Base-by-base conservation (phyloP, 1,140 invertebrate species). In the Dryas iulia region DNA sequence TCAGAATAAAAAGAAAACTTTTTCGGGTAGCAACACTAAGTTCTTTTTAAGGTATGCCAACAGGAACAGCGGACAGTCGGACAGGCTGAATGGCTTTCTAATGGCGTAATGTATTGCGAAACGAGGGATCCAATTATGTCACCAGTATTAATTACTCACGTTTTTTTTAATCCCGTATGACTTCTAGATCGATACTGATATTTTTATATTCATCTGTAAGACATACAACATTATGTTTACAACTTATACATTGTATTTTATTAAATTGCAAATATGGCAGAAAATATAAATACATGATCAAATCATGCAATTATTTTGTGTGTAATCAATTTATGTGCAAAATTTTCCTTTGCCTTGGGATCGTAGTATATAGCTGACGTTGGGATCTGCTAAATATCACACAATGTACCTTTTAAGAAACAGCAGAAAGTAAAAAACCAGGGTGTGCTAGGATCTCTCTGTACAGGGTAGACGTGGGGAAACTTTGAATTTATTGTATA, bases 81-180 rank as follows among this genome's bases (percentile, higher is more conserved):
- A 21, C 39, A 47, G 70, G 70, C 69, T 65, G 58, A 59, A 64
- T 74, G 78, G 83, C 88, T 90, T 90, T 90, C 88, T 87, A 89
- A 84, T 90, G 84, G 58, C 81, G 86, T 90, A 90, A 90, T 79
- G 65, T 77, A 81, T 88, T 90, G 81, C 86, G 79, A 85, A 82
- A 89, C 78, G 76, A 78, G 79, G 84, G 78, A 82, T 81, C 73
- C 79, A 81, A 77, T 90, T 90, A 90, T 87, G 84, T 88, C 84
- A 90, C 75, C 65, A 26, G 81, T 78, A 78, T 82, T 82, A 82
- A 82, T 82, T 82, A 80, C 78, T 76, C 76, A 74, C 66, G 66
- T 76, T 69, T 71, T 72, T 72, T 60, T 47, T 2, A 47, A 47
- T 47, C 39, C 39, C 39, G 39, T 3, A 18, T 47, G 14, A 47